phyloP scores from a whole-genome alignment of 2,797 vertebrate species.

The Momotus momota region DNA sequence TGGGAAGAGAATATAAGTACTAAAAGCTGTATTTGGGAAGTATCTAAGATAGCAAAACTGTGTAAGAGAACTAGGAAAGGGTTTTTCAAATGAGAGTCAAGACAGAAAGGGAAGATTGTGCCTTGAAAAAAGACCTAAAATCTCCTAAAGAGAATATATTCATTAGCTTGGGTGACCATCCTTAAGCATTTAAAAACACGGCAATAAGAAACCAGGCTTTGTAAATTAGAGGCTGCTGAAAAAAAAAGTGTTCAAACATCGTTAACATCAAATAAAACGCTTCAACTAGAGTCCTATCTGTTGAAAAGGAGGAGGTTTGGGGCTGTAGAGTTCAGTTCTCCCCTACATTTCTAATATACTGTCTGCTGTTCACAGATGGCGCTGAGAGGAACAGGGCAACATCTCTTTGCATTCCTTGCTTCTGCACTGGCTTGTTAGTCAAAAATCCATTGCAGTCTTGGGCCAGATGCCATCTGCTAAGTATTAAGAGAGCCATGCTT shows the following conservation, averaged over 20 bases:
- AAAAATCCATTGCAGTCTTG: not conserved
- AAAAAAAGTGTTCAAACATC: not conserved
- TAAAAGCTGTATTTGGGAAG: not conserved
- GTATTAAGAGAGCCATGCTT: not conserved
- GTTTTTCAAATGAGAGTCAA: not conserved
- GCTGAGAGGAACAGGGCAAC: not conserved
- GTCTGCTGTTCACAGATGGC: not conserved
- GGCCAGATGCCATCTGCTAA: not conserved
- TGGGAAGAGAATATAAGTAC: not conserved
- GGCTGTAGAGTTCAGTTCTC: not conserved
- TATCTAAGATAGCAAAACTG: not conserved
- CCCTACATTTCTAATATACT: not conserved
- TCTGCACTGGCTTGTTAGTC: not conserved
- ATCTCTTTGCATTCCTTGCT: not conserved
- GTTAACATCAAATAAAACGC: not conserved
- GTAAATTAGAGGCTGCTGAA: not conserved
- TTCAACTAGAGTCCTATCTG: not conserved
- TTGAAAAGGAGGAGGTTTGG: not conserved
- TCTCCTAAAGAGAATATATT: not conserved
- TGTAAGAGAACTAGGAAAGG: not conserved
- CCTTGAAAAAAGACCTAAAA: not conserved
- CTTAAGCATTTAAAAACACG: not conserved
- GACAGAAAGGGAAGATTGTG: not conserved
- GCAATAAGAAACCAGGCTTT: not conserved
- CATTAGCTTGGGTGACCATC: not conserved